phyloP scores from a whole-genome alignment of 2,797 vertebrate species.

The Amazonetta brasiliensis region DNA sequence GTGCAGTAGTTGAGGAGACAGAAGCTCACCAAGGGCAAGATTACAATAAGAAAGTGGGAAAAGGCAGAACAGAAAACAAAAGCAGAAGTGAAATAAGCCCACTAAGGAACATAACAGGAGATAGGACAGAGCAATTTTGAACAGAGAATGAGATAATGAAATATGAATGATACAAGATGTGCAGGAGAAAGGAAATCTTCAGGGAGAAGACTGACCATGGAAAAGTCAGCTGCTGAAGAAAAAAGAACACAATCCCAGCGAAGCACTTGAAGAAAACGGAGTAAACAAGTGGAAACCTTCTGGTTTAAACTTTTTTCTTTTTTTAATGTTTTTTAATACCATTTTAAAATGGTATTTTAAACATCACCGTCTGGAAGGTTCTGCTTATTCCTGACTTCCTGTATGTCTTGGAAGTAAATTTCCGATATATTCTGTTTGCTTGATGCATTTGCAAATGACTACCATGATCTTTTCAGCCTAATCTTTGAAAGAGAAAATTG shows the following conservation, averaged over 20 bases:
- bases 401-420: constrained; percentile 4
- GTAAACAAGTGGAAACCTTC: not conserved
- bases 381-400: not conserved
- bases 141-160: not conserved
- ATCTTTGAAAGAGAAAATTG: not conserved
- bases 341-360: constrained; percentile 8
- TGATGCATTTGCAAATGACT: not conserved
- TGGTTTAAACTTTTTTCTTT: not conserved
- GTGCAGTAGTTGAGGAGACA: not conserved
- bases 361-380: not conserved
- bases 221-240: not conserved
- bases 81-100: not conserved
- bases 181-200: not conserved
- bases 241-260: not conserved
- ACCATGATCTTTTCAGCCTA: not conserved
- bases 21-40: not conserved
- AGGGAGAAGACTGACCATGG: not conserved
- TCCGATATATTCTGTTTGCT: not conserved
- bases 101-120: not conserved
- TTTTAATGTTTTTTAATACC: too few species aligned
- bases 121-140: not conserved
- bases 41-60: not conserved
- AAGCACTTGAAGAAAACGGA: not conserved
- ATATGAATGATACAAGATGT: not conserved
- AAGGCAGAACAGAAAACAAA: not conserved